phyloP scores from a whole-genome alignment of 2,888 invertebrate species.

The Yponomeuta cagnagella region DNA sequence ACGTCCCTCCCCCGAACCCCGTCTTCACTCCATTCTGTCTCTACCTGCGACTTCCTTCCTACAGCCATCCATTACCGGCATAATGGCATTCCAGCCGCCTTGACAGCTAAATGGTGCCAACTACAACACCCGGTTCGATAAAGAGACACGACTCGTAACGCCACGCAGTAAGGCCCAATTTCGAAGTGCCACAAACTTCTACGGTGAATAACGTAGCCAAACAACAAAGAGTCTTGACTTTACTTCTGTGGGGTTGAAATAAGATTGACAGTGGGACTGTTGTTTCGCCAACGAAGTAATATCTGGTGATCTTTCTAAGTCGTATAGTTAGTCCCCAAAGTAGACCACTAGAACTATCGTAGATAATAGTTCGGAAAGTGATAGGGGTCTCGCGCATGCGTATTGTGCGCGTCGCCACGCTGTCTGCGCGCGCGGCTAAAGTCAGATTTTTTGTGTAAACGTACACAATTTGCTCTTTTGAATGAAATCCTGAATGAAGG shows the following conservation, averaged over 20 bases:
- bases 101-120: constrained; percentile 45
- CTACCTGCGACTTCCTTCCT: constrained; percentile 75
- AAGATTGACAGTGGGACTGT: not conserved
- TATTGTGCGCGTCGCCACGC: constrained; percentile 51
- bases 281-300: not conserved
- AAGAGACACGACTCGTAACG: too few species aligned
- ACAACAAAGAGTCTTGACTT: not conserved
- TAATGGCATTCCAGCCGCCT: constrained; percentile 61
- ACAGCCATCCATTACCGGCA: constrained; percentile 62
- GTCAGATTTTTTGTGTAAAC: constrained; percentile 30
- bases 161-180: too few species aligned
- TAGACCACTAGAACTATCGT: not conserved
- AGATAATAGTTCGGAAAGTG: not conserved
- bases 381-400: not conserved
- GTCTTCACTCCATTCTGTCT: not conserved
- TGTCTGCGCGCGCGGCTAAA: constrained; percentile 41
- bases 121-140: not conserved
- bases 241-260: not conserved
- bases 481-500: not conserved
- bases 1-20: not conserved
- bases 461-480: not conserved
- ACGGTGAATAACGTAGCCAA: not conserved
- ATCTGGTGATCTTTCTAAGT: not conserved
- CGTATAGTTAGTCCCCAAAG: not conserved
- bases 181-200: too few species aligned